Conservation (phyloP, 2,888 invertebrate genomes). For the Plusia festucae region DNA sequence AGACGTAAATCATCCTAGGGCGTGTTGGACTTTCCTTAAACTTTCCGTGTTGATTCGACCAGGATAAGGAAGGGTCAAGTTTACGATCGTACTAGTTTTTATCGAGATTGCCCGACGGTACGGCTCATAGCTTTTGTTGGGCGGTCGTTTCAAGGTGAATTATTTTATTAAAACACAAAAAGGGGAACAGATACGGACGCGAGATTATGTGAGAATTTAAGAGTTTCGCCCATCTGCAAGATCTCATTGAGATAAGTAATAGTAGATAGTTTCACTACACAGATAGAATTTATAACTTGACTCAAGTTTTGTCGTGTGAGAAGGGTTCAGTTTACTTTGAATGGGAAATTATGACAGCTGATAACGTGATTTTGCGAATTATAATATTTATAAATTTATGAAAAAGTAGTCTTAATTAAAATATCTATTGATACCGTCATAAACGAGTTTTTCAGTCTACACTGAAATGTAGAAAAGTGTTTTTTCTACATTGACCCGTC, state of each 20-base stretch:
- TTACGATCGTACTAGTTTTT: constrained; percentile 83
- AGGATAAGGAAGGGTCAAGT: constrained; percentile 83
- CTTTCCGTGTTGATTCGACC: constrained; percentile 79
- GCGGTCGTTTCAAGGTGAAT: constrained; percentile 78
- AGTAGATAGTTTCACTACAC: constrained; percentile 58
- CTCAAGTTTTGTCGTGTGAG: constrained; percentile 31
- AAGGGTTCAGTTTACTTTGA: constrained; percentile 17
- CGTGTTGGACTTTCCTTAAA: constrained; percentile 66
- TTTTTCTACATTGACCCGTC: no score
- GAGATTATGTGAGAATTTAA: constrained; percentile 80
- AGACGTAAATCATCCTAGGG: constrained; percentile 77
- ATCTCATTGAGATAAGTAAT: constrained; percentile 69
- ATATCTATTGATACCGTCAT: no score
- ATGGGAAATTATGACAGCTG: constrained; percentile 35
- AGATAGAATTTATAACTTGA: constrained; percentile 53
- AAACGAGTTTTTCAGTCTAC: no score
- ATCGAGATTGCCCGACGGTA: constrained; percentile 82
- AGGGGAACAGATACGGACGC: constrained; percentile 66
- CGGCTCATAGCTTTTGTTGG: constrained; percentile 78
- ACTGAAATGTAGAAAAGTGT: no score
- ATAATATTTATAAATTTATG: no score
- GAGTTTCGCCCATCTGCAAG: constrained; percentile 71
- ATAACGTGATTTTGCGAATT: constrained; percentile 28
- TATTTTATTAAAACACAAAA: constrained; percentile 82
- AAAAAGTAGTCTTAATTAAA: no score